Evolutionary conservation across 1,140 invertebrate genomes (phyloP).

Genomic region (Ceratosolen solmsi): DNA sequence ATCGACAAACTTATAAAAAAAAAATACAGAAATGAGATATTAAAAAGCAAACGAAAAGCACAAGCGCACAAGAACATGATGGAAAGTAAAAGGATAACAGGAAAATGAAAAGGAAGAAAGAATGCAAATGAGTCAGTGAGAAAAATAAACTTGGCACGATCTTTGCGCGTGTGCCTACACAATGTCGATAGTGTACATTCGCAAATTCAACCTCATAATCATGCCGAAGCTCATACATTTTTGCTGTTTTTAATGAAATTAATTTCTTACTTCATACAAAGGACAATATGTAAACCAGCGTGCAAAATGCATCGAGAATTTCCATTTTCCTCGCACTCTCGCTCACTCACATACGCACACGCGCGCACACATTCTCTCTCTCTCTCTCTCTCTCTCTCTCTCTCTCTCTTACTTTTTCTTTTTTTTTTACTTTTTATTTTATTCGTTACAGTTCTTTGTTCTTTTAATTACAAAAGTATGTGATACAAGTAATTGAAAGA

Average conservation of each 20-base stretch:
- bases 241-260: conserved; percentile 45
- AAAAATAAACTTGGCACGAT: neutral
- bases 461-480: conserved; percentile 35
- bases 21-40: neutral
- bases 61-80: neutral
- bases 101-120: conserved; percentile 20
- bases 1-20: no score
- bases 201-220: conserved; percentile 44
- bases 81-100: neutral
- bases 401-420: neutral
- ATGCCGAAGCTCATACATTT: neutral
- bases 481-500: conserved; percentile 8
- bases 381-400: neutral
- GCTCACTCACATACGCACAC: neutral
- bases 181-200: conserved; percentile 38
- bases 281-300: conserved; percentile 30
- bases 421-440: conserved; percentile 33
- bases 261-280: conserved; percentile 31
- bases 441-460: conserved; percentile 15
- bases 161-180: conserved; percentile 18
- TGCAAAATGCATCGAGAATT: conserved; percentile 4
- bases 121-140: conserved; percentile 26
- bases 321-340: neutral
- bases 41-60: neutral
- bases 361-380: neutral